Base-by-base conservation (phyloP, 2,797 vertebrate species). In the Huso huso region DNA sequence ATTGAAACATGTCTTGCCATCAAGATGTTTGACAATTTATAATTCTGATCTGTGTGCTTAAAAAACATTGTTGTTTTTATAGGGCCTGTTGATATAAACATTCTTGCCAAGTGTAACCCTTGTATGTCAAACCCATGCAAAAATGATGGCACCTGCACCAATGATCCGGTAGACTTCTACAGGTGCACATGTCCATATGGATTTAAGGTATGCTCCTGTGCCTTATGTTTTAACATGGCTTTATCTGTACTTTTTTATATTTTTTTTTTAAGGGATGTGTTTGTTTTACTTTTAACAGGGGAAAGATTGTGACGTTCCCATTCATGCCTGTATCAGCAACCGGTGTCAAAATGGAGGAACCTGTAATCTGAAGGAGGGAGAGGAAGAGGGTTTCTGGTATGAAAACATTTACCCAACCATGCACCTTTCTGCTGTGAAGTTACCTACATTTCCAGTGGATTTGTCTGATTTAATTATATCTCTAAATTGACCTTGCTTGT, bases 71-170 rank as follows among this genome's bases (percentile, higher is more conserved):
- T 61, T 74, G 74, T 76, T 23, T 64, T 73, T 84, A 74, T 86
- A 98, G 96, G 94, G 69, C 93, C 94, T 0, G 84, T 97, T 70
- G 96, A 99, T 76, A 68, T 96, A 68, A 90, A 61, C 69, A 94
- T 98, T 78, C 91, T 94, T 77, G 93, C 96, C 23, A 99, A 99
- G 76, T 99, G 96, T 80, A 92, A 93, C 37, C 96, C 96, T 1
- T 99, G 96, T 74, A 84, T 99, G 68, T 98, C 96, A 55, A 95
- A 86, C 76, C 96, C 96, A 0, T 99, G 96, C 84, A 93, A 92
- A 81, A 98, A 99, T 15, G 94, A 97, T 13, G 96, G 95, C 68
- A 95, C 94, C 11, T 99, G 96, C 82, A 92, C 91, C 72, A 94
- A 88, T 23, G 95, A 99, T 75, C 95, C 95, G 0, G 94, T 99